phyloP scores from a whole-genome alignment of 2,797 vertebrate genomes.

The Amblyopsis hoosieri region DNA sequence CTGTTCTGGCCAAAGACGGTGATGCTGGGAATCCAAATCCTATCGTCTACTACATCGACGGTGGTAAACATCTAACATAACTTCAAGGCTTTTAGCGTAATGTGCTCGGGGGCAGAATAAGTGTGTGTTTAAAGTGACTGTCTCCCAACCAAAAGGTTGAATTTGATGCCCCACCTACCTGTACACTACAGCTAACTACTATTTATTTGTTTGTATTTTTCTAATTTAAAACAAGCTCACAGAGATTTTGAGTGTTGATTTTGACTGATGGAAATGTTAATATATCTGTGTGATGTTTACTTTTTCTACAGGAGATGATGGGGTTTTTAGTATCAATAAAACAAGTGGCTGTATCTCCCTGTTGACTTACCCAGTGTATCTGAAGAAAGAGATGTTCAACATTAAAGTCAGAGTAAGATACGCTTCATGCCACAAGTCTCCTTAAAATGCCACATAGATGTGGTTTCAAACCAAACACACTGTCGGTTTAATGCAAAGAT shows the following conservation, averaged over 20 bases:
- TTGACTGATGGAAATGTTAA: too few relatives aligned
- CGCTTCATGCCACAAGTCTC: neutral
- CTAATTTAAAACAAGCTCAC: too few relatives aligned
- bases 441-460: too few relatives aligned
- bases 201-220: neutral
- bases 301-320: slow-evolving; percentile 83
- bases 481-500: too few relatives aligned
- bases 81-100: neutral
- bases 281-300: neutral
- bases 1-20: slow-evolving; percentile 89
- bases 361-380: slow-evolving; percentile 77
- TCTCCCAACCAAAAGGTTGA: too few relatives aligned
- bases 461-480: too few relatives aligned
- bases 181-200: too few relatives aligned
- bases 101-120: too few relatives aligned
- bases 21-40: slow-evolving; percentile 89
- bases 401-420: slow-evolving; percentile 87
- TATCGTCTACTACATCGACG: slow-evolving; percentile 83
- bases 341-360: slow-evolving; percentile 88
- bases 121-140: too few relatives aligned
- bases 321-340: slow-evolving; percentile 85
- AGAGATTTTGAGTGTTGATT: neutral
- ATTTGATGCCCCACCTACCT: too few relatives aligned
- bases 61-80: slow-evolving; percentile 75
- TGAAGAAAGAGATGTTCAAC: slow-evolving; percentile 91